Base-by-base conservation (phyloP, 2,113 vertebrate species). In the Megalops atlanticus region DNA sequence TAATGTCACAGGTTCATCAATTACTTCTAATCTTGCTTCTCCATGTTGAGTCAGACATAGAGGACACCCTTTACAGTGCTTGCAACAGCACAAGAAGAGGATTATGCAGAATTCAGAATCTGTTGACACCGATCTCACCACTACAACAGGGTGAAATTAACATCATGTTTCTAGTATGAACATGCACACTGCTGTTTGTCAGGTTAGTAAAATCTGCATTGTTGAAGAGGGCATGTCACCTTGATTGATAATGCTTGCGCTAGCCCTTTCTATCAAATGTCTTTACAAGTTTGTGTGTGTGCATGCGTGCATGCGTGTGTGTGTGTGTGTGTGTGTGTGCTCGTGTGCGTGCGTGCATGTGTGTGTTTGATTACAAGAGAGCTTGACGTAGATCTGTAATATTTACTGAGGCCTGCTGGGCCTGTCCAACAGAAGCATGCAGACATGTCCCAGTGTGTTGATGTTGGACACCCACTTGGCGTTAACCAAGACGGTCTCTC, bases 21-120 rank as follows among this genome's bases (percentile, higher is more conserved):
- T 90, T 87, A 90, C 84, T 86, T 87, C 88, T 90, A 85, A 89
- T 90, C 81, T 89, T 74, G 83, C 82, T 83, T 81, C 83, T 82
- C 64, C 33, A 73, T 76, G 78, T 81, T 47, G 43, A 83, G 85
- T 77, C 83, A 79, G 76, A 82, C 81, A 86, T 81, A 79, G 84
- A 86, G 84, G 83, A 85, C 76, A 78, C 69, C 75, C 47, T 2
- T 14, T 72, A 24, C 49, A 54, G 49, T 39, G 76, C 10, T 38
- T 14, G 52, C 49, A 77, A 49, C 81, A 71, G 82, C 81, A 85
- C 83, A 76, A 78, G 40, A 33, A 75, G 84, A 80, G 81, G 76
- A 52, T 38, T 36, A 77, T 4, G 4, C 35, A 54, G 76, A 77
- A 18, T 16, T 64, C 31, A 6, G 6, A 24, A 27, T 27, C 58